Evolutionary conservation across 1,140 invertebrate species (phyloP).

Genomic region (Drosophila micromelanica): DNA sequence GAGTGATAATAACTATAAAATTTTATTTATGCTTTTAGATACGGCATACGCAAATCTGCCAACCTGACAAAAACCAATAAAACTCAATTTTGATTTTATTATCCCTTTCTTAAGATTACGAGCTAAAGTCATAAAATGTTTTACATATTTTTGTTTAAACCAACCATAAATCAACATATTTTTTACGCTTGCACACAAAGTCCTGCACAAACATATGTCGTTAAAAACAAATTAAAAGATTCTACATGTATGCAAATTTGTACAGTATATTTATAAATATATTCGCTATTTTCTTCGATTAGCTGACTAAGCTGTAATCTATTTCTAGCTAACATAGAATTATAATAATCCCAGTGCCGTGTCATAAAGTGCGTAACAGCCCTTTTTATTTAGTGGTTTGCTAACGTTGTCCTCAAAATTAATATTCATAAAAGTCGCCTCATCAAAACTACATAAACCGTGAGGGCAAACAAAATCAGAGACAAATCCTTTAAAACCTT

Average conservation of each 20-base stretch:
- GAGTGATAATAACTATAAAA: no score
- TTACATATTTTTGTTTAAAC: neutral
- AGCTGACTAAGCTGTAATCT: neutral
- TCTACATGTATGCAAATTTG: neutral
- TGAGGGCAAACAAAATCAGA: conserved; percentile 25
- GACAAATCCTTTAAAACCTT: conserved; percentile 15
- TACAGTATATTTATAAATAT: no score
- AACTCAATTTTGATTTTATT: no score
- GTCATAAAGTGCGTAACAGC: conserved; percentile 10
- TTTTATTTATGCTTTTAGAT: no score
- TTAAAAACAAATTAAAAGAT: conserved; percentile 9
- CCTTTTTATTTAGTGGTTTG: neutral
- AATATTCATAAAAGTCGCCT: conserved; percentile 43
- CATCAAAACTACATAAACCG: conserved; percentile 42
- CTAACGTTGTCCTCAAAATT: conserved; percentile 12
- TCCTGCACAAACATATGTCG: neutral
- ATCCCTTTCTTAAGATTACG: neutral
- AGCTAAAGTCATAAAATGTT: neutral
- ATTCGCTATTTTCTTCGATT: neutral
- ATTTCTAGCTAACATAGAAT: neutral
- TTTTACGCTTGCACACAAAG: neutral
- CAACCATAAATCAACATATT: neutral
- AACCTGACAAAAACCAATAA: no score
- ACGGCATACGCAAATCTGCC: no score
- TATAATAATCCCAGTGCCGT: no score